These are phyloP conservation scores for Folsomia candida DNA, from an alignment of 2,888 invertebrate genomes.

Conservation along the genomic window DNA sequence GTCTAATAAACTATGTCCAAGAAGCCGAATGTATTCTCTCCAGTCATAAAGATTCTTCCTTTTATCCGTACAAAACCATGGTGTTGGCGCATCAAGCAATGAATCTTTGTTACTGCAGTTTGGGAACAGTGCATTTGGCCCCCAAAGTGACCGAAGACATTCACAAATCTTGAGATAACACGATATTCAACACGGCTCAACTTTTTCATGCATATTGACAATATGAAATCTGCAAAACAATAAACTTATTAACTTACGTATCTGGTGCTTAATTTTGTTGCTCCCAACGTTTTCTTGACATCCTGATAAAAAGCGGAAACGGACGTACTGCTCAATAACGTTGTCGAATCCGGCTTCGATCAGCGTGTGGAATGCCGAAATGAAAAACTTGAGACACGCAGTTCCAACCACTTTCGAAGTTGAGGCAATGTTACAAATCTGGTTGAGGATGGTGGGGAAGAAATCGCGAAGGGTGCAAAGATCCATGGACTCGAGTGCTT, in stretches of 20 bases:
- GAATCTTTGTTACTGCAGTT: conserved; percentile 38
- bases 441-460: conserved; percentile 50
- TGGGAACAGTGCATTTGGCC: conserved; percentile 25
- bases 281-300: not conserved
- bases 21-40: conserved; percentile 26
- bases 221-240: conserved; percentile 22
- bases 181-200: no score
- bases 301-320: conserved; percentile 42
- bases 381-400: conserved; percentile 48
- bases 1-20: conserved; percentile 36
- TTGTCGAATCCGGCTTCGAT: conserved; percentile 43
- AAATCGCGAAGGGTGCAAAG: conserved; percentile 47
- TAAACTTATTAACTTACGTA: conserved; percentile 27
- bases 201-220: not conserved
- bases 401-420: conserved; percentile 44
- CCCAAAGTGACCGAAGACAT: conserved; percentile 5
- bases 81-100: conserved; percentile 46
- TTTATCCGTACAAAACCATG: conserved; percentile 42
- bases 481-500: conserved; percentile 47
- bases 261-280: conserved; percentile 11
- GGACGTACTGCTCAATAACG: conserved; percentile 47
- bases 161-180: no score
- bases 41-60: conserved; percentile 2
- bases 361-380: conserved; percentile 47
- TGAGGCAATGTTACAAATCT: conserved; percentile 43